A percentile compares a stretch with the other conserved stretches of the same genome.
phyloP scores from a whole-genome alignment of 2,797 vertebrate genomes.

The Masticophis lateralis region DNA sequence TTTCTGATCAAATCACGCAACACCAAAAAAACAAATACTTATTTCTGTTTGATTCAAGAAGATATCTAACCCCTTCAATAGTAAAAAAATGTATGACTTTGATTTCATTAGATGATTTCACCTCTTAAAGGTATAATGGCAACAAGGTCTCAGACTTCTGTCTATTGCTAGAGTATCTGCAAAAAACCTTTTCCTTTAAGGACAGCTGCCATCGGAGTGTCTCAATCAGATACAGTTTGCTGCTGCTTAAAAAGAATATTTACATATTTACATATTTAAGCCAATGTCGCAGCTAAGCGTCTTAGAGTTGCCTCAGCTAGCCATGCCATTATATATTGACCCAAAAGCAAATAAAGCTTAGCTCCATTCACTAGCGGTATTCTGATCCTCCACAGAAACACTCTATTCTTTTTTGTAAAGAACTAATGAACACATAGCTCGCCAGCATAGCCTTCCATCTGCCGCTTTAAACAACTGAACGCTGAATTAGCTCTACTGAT shows the following conservation, averaged over 20 bases:
- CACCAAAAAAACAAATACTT: conserved; percentile 26
- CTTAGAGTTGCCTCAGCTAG: conserved; percentile 56
- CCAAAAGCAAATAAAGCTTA: conserved; percentile 62
- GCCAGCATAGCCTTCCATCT: conserved; percentile 70
- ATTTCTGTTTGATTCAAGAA: conserved; percentile 20
- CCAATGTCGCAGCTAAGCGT: conserved; percentile 56
- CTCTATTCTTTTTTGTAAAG: conserved; percentile 61
- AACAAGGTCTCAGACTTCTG: conserved; percentile 24
- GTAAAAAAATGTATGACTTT: conserved; percentile 39
- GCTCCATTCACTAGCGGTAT: conserved; percentile 63
- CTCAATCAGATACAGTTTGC: conserved; percentile 43
- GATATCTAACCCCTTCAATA: conserved; percentile 19
- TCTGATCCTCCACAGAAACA: conserved; percentile 62
- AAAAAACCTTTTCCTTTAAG: conserved; percentile 52
- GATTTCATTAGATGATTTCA: conserved; percentile 40
- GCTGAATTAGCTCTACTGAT: conserved; percentile 70
- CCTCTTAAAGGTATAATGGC: conserved; percentile 42
- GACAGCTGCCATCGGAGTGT: conserved; percentile 59
- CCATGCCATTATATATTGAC: conserved; percentile 59
- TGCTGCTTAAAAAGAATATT: conserved; percentile 38
- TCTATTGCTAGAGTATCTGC: conserved; percentile 35
- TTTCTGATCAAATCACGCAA: conserved; percentile 33
- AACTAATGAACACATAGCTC: conserved; percentile 69
- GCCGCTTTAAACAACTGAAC: conserved; percentile 66
- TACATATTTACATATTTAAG: conserved; percentile 61